These are phyloP conservation scores for Hofmannophila pseudospretella DNA, from an alignment of 2,888 invertebrate genomes.

Conservation along the genomic window DNA sequence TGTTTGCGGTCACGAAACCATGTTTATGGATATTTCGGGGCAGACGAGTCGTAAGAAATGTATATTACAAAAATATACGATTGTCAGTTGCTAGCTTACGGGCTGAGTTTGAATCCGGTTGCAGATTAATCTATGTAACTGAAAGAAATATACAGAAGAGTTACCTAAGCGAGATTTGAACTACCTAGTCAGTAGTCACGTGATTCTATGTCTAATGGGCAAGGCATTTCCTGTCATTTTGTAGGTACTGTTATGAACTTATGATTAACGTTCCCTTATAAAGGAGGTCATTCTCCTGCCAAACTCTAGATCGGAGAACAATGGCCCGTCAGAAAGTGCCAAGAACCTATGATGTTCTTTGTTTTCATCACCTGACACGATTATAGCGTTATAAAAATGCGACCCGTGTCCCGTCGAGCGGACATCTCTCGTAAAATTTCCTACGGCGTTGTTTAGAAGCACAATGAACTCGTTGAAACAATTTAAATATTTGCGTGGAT, in stretches of 20 bases:
- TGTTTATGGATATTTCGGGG: too few species aligned
- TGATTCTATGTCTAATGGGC: slow-evolving; percentile 26
- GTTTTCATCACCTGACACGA: slow-evolving; percentile 46
- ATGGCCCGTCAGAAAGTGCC: slow-evolving; percentile 59
- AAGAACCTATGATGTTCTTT: slow-evolving; percentile 55
- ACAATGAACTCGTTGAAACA: slow-evolving; percentile 50
- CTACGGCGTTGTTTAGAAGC: slow-evolving; percentile 42
- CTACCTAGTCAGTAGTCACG: too few species aligned
- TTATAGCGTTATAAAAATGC: slow-evolving; percentile 71
- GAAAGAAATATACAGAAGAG: too few species aligned
- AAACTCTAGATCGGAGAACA: slow-evolving; percentile 46
- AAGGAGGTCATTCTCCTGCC: slow-evolving; percentile 63
- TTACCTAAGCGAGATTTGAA: too few species aligned
- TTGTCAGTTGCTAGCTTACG: too few species aligned
- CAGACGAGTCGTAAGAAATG: too few species aligned
- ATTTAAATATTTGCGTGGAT: slow-evolving; percentile 5
- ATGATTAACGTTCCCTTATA: slow-evolving; percentile 53
- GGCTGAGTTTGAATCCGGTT: too few species aligned
- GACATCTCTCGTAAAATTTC: slow-evolving; percentile 66
- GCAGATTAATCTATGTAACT: too few species aligned
- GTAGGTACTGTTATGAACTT: slow-evolving; percentile 41
- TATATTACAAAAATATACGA: too few species aligned
- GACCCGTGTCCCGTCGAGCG: slow-evolving; percentile 46
- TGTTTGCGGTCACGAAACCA: slow-evolving; percentile 43
- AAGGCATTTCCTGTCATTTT: slow-evolving; percentile 52